Evolutionary conservation across 2,888 invertebrate species (phyloP), one percentile per base, ranked within the genome.

Genomic region (Gastrophysa polygoni): DNA sequence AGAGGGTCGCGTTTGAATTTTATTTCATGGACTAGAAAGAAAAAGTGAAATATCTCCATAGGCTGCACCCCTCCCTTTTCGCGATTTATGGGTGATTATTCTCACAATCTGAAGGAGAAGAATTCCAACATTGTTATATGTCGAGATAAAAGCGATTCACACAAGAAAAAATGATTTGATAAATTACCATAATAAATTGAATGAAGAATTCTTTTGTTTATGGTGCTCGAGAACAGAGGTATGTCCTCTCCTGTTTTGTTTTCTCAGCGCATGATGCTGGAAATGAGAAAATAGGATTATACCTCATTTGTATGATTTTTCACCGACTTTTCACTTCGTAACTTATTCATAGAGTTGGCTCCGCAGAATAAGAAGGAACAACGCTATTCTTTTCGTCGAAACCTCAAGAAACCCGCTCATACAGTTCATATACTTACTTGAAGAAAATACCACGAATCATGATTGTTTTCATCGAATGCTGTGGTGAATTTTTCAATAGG

Each of bases 101-200:
- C 55, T 55, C 43, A 60, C 32, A 55, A 60, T 56, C 60, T 46
- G 8, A 44, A 55, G 46, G 51, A 61, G 50, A 44, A 51, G 56
- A 61, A 61, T 61, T 61, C 52, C 46, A 61, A 61, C 56, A 56
- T 61, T 61, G 61, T 49, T 60, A 59, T 52, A 52, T 59, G 16
- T 56, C 43, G 16, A 48, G 20, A 60, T 18, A 51, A 56, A 56
- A 44, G 49, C 17, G 18, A 60, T 49, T 28, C 43, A 38, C 14
- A 47, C 34, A 16, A 17, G 38, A 55, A 56, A 61, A 54, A 49
- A 61, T 50, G 50, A 50, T 56, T 56, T 61, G 17, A 56, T 61
- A 50, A 44, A 61, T 59, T 54, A n/a, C 38, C n/a, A 14, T 38
- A 3, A 38, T 8, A 11, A 14, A 8, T 4, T n/a, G 4, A 2